Evolutionary conservation across 2,113 vertebrate genomes (phyloP).

Genomic region (Hemiprocne comata): DNA sequence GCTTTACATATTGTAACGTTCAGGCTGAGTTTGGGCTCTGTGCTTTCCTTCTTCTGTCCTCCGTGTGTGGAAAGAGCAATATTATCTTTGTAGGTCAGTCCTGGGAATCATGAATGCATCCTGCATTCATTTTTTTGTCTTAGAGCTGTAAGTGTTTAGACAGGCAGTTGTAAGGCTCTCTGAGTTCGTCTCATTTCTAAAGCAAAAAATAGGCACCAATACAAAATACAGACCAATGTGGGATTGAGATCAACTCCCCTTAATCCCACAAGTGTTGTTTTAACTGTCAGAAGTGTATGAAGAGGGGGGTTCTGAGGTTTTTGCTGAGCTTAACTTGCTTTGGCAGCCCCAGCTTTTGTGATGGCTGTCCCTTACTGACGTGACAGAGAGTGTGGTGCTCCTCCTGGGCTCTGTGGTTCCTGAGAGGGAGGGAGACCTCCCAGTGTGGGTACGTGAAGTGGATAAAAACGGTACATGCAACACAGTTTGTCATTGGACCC

Average conservation of each 20-base stretch:
- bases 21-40: background rate
- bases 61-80: rapidly evolving
- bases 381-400: background rate
- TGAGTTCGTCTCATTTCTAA: background rate
- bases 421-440: too few species aligned
- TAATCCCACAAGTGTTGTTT: background rate
- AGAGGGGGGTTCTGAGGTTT: background rate
- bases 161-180: background rate
- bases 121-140: background rate
- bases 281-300: background rate
- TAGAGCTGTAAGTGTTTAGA: background rate
- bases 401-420: background rate
- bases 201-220: too few species aligned
- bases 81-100: background rate
- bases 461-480: background rate
- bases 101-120: background rate
- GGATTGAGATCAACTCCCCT: background rate
- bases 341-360: background rate
- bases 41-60: background rate
- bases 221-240: background rate
- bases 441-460: background rate
- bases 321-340: background rate
- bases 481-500: background rate
- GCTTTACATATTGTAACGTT: rapidly evolving
- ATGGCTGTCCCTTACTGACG: background rate